Percentiles rank a stretch among this genome's conserved stretches.
phyloP scores from a whole-genome alignment of 2,113 vertebrate species.

The Psittacula cyanocephala region DNA sequence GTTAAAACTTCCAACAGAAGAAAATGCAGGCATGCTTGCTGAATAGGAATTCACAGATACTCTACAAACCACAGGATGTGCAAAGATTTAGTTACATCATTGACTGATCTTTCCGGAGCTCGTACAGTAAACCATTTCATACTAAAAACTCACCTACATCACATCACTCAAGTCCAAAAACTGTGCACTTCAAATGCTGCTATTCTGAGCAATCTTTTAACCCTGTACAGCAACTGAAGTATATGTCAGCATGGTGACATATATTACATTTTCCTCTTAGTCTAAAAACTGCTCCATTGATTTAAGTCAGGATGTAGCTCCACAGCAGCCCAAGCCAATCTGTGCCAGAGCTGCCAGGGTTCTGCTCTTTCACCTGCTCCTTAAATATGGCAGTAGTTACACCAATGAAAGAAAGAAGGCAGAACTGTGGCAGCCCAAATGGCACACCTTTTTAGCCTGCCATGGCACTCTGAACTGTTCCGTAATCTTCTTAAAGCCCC shows the following conservation, averaged over 20 bases:
- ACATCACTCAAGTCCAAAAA: not conserved
- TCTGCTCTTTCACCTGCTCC: not conserved
- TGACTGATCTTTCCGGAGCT: not conserved
- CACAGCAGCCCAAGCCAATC: not conserved
- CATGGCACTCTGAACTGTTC: not conserved
- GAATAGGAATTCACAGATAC: not conserved
- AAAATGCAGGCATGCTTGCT: not conserved
- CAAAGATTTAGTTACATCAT: not conserved
- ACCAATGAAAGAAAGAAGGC: not conserved
- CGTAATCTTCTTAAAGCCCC: not conserved
- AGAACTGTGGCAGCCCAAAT: not conserved
- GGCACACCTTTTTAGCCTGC: not conserved
- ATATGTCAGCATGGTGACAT: not conserved
- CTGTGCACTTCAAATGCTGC: not conserved
- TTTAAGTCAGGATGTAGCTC: not conserved
- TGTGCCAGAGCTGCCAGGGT: not conserved
- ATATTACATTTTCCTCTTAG: not conserved
- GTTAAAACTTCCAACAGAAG: not conserved
- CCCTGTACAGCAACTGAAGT: not conserved
- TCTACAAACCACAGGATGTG: not conserved
- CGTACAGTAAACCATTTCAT: not conserved
- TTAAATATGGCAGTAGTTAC: not conserved
- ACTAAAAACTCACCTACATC: not conserved
- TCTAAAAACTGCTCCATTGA: not conserved
- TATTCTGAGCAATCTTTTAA: not conserved